phyloP scores from a whole-genome alignment of 2,797 vertebrate species.

The Intellagama lesueurii region DNA sequence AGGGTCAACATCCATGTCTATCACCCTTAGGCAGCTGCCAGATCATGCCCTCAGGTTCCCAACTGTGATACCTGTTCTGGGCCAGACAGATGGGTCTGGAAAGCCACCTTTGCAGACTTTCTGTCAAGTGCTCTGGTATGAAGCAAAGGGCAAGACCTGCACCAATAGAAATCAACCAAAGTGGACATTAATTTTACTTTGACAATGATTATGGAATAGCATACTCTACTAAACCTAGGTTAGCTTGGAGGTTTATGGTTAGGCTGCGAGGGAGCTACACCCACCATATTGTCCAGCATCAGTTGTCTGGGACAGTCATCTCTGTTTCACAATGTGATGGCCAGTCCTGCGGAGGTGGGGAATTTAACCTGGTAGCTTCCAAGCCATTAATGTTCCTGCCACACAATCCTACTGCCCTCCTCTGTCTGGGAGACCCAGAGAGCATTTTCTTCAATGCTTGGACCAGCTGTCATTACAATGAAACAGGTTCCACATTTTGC shows the following conservation, averaged over 20 bases:
- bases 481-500: not conserved
- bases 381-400: not conserved
- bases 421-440: not conserved
- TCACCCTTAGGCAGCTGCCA: not conserved
- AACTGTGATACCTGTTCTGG: too few species aligned
- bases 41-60: not conserved
- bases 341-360: not conserved
- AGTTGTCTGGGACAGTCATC: not conserved
- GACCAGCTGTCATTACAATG: not conserved
- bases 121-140: too few species aligned
- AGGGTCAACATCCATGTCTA: not conserved
- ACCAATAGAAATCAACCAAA: too few species aligned
- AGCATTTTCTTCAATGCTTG: not conserved
- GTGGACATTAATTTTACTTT: too few species aligned
- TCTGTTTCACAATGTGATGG: too few species aligned
- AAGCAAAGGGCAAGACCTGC: too few species aligned
- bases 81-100: not conserved
- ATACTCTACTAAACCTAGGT: too few species aligned
- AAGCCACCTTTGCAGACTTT: not conserved
- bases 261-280: too few species aligned
- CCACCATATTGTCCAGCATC: too few species aligned
- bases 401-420: not conserved
- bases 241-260: too few species aligned
- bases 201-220: too few species aligned
- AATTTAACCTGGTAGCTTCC: not conserved